Evolutionary conservation across 1,140 invertebrate species (phyloP).

Genomic region (Eriosoma lanigerum): DNA sequence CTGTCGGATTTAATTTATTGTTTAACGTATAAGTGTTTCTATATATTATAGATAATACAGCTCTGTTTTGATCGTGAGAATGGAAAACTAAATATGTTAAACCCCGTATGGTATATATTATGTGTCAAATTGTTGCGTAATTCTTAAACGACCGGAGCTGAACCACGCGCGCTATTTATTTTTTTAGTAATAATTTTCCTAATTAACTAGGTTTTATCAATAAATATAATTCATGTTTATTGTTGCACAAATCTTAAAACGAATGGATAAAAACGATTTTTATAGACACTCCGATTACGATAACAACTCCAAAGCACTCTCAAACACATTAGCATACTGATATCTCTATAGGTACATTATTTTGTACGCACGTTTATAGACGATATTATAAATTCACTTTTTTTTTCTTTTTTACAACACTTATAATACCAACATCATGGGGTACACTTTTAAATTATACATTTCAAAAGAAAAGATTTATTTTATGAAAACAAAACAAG

Average conservation of each 20-base stretch:
- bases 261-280: constrained; percentile 38
- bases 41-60: neutral
- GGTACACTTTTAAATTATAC: constrained; percentile 9
- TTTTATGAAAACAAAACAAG: neutral
- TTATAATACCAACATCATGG: constrained; percentile 15
- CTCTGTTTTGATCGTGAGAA: neutral
- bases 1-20: constrained; percentile 35
- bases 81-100: constrained; percentile 11
- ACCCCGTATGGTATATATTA: neutral
- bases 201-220: constrained; percentile 34
- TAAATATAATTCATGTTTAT: constrained; percentile 18
- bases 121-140: neutral
- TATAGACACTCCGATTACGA: constrained; percentile 36
- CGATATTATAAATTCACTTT: constrained; percentile 38
- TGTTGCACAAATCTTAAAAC: constrained; percentile 6
- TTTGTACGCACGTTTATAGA: neutral
- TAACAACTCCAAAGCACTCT: constrained; percentile 28
- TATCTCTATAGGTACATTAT: constrained; percentile 16
- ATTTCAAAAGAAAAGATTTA: constrained; percentile 28
- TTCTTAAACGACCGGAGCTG: neutral
- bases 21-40: constrained; percentile 1
- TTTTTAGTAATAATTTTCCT: constrained; percentile 4
- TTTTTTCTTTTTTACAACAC: constrained; percentile 4
- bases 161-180: neutral
- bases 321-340: constrained; percentile 34